Evolutionary conservation across 2,888 invertebrate genomes (phyloP).

Genomic region (Tetheella fluctuosa): DNA sequence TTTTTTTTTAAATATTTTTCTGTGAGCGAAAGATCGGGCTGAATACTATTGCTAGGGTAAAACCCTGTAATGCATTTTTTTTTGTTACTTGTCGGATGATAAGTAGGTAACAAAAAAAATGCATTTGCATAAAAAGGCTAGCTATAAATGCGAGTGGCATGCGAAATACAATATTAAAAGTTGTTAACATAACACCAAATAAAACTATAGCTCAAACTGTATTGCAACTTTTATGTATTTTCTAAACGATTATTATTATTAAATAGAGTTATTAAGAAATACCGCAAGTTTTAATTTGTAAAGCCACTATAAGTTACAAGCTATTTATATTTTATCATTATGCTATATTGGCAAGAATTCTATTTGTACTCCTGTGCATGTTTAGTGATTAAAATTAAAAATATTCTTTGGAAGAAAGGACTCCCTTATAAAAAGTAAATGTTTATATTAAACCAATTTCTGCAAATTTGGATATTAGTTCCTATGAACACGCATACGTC

Average conservation of each 20-base stretch:
- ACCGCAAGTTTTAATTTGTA: slow-evolving; percentile 1
- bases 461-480: slow-evolving; percentile 23
- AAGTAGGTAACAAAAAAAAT: too few species aligned
- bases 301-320: slow-evolving; percentile 34
- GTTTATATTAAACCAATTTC: slow-evolving; percentile 35
- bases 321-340: slow-evolving; percentile 30
- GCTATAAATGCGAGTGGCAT: too few species aligned
- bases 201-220: too few species aligned
- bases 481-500: background rate
- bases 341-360: slow-evolving; percentile 62
- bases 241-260: background rate
- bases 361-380: slow-evolving; percentile 64
- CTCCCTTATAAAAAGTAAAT: slow-evolving; percentile 16
- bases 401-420: slow-evolving; percentile 16
- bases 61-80: background rate
- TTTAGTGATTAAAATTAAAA: slow-evolving; percentile 32
- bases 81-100: too few species aligned
- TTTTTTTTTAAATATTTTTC: too few species aligned
- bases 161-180: too few species aligned
- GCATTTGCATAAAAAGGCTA: too few species aligned
- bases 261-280: background rate
- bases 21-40: background rate
- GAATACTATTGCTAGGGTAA: too few species aligned
- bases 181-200: too few species aligned
- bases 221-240: background rate